Conservation (phyloP, 2,113 vertebrate genomes). For the Verasper variegatus region DNA sequence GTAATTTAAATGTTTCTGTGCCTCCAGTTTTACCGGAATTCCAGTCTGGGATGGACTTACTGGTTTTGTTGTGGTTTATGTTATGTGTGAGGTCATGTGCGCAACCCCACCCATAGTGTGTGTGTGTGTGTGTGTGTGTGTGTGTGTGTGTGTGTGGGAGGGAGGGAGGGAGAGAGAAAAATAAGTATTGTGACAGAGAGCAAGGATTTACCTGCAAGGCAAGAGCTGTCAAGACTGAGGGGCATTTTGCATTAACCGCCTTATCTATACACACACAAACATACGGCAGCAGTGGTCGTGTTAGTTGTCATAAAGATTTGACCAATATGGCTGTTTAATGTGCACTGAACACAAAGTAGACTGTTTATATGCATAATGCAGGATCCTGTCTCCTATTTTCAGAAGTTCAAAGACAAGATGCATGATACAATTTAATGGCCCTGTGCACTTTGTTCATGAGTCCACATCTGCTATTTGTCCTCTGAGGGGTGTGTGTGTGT, state of each 20-base stretch:
- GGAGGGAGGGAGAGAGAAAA: background rate
- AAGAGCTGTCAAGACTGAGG: constrained; percentile 49
- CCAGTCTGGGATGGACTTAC: constrained; percentile 54
- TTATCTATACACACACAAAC: background rate
- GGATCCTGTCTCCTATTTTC: constrained; percentile 2
- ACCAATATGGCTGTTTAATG: background rate
- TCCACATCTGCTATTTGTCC: constrained; percentile 40
- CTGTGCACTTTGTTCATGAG: background rate
- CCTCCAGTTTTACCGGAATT: constrained; percentile 58
- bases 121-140: background rate
- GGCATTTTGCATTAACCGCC: constrained; percentile 25
- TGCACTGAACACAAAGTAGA: background rate
- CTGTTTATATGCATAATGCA: background rate
- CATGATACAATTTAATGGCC: background rate
- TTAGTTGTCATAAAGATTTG: constrained; percentile 5
- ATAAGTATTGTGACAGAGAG: constrained; percentile 10
- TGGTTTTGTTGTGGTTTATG: constrained; percentile 62
- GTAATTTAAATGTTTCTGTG: constrained; percentile 67
- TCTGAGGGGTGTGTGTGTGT: constrained; percentile 37
- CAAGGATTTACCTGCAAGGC: constrained; percentile 9
- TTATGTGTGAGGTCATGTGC: constrained; percentile 49
- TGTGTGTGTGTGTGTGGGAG: background rate
- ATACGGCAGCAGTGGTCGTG: background rate
- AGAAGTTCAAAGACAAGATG: constrained; percentile 4
- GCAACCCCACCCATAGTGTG: constrained; percentile 36